Base-by-base conservation (phyloP, 2,888 invertebrate genomes). In the Carterocephalus palaemon region DNA sequence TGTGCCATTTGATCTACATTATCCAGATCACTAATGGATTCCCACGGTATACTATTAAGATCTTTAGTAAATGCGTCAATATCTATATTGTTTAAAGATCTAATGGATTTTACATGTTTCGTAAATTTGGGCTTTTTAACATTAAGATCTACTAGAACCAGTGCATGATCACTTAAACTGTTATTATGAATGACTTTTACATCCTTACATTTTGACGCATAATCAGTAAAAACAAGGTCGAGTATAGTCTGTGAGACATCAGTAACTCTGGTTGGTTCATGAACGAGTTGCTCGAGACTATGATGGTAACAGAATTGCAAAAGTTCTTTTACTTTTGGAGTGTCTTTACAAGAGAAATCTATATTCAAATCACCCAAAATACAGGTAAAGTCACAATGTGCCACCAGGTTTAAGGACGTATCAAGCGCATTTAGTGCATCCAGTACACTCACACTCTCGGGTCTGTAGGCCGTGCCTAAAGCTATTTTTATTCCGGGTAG, bases 111-210 rank as follows among this genome's bases (percentile, higher is more conserved):
- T 8, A 9, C 3, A n/a, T 6, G n/a, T 26, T 24, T 17, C 2
- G 9, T 8, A 8, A 16, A 2, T 37, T 49, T 47, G 1, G 28
- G 23, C 7, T 28, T 37, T 22, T 33, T 42, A 22, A 42, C 38
- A 17, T 19, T 20, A 16, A 42, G 3, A 7, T 42, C 38, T 4
- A 8, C 32, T 7, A 43, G 1, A 5, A 48, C 19, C 34, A 39
- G 16, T 8, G 26, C 48, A 20, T 48, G 48, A n/a, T 48, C 48
- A 26, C 48, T 47, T 5, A 48, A 15, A 8, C 19, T 4, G 12
- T 2, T 8, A 9, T 37, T 37, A 26, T 26, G 26, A 9, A 26
- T 10, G 5, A 26, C 10, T 26, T 9, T 4, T 1, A 26, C 10
- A 5, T 26, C 10, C 10, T 26, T 32, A 19, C 8, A 19, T 8